phyloP scores from a whole-genome alignment of 2,797 vertebrate species.

The Jordanella pulchra region DNA sequence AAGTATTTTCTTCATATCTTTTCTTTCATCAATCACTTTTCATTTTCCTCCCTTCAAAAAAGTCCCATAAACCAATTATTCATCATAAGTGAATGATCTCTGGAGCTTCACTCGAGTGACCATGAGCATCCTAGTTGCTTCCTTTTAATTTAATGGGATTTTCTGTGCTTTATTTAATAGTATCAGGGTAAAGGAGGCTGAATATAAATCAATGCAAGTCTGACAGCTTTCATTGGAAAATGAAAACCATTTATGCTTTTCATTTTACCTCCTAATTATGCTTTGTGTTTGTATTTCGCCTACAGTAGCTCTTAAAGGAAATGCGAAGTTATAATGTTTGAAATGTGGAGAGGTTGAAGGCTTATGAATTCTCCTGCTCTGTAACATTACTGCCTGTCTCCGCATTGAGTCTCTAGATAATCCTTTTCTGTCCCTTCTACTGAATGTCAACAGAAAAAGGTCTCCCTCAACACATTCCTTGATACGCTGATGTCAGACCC shows the following conservation, averaged over 20 bases:
- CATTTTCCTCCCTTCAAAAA: neutral
- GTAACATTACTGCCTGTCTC: constrained; percentile 12
- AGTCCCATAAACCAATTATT: no score
- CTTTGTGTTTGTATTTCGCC: neutral
- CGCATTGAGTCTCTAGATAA: constrained; percentile 16
- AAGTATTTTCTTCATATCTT: neutral
- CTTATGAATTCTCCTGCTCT: neutral
- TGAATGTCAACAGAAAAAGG: constrained; percentile 87
- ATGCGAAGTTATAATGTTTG: neutral
- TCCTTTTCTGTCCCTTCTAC: constrained; percentile 21
- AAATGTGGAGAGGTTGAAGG: neutral
- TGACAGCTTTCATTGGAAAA: neutral
- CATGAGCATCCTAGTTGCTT: neutral
- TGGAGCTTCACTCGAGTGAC: neutral
- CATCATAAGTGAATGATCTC: no score
- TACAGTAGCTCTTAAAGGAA: neutral
- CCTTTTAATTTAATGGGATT: neutral
- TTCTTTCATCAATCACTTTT: neutral
- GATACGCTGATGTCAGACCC: constrained; percentile 98
- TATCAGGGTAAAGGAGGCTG: neutral
- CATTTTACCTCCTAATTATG: neutral
- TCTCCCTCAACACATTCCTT: constrained; percentile 95
- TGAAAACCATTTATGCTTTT: neutral
- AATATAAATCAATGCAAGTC: neutral
- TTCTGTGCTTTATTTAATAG: neutral